Conservation (phyloP, 2,797 vertebrate species). For the Pangasius mekongensis region DNA sequence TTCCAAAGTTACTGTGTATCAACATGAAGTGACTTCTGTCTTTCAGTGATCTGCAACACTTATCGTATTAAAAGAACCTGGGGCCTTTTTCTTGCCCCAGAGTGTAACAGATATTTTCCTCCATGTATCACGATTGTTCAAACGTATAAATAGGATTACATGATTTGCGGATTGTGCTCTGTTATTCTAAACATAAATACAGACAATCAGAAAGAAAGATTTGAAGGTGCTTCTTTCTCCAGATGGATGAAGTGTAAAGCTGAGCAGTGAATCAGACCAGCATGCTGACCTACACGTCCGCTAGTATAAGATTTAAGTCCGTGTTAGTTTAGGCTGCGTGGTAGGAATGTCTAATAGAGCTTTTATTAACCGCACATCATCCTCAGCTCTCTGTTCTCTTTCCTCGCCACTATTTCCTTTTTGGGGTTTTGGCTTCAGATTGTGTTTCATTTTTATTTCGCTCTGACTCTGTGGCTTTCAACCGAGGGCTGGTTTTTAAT, state of each 20-base stretch:
- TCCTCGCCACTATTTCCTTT: neutral
- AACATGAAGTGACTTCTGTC: neutral
- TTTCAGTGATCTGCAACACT: neutral
- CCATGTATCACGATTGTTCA: neutral
- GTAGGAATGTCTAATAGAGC: neutral
- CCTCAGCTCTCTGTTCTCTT: neutral
- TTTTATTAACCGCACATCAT: neutral
- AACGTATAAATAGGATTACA: neutral
- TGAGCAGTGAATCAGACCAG: neutral
- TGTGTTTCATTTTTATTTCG: neutral
- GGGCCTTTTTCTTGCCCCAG: neutral
- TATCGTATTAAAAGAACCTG: neutral
- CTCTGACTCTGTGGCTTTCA: constrained; percentile 22
- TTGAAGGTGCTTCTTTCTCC: neutral
- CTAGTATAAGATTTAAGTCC: neutral
- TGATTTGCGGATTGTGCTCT: neutral
- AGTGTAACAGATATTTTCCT: neutral
- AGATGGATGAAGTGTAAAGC: neutral
- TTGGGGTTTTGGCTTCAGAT: neutral
- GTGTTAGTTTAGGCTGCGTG: neutral
- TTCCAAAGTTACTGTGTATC: neutral
- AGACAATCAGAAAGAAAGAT: neutral
- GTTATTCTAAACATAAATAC: neutral
- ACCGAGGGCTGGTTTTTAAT: constrained; percentile 17
- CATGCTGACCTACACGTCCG: neutral